A percentile compares a stretch with the other conserved stretches of the same genome.
phyloP scores from a whole-genome alignment of 2,888 invertebrate genomes.

The Agelastica alni region DNA sequence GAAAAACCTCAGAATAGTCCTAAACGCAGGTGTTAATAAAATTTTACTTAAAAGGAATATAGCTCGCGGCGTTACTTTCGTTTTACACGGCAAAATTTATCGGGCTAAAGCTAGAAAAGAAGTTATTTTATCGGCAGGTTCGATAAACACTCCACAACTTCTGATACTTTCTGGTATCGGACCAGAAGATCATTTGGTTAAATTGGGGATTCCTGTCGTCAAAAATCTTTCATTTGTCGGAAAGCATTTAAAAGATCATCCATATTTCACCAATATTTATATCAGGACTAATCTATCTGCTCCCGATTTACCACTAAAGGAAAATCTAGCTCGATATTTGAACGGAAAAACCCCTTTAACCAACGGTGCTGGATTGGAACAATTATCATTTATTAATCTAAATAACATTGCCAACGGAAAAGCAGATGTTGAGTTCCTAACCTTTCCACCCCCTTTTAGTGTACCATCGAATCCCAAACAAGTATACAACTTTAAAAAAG shows the following conservation, averaged over 20 bases:
- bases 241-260: constrained; percentile 79
- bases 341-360: constrained; percentile 12
- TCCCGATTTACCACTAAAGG: constrained; percentile 1
- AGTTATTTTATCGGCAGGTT: constrained; percentile 78
- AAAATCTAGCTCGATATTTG: constrained; percentile 13
- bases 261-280: constrained; percentile 8
- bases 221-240: constrained; percentile 73
- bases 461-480: background rate
- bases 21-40: constrained; percentile 54
- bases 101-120: constrained; percentile 68
- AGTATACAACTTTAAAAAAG: constrained; percentile 8
- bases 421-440: constrained; percentile 39
- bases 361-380: constrained; percentile 9
- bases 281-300: constrained; percentile 11
- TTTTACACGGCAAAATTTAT: constrained; percentile 40
- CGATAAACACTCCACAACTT: constrained; percentile 83
- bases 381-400: constrained; percentile 14
- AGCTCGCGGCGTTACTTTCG: constrained; percentile 22
- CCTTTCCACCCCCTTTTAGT: constrained; percentile 57
- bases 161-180: constrained; percentile 85
- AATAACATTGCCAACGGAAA: constrained; percentile 26
- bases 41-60: constrained; percentile 10
- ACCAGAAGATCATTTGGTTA: constrained; percentile 64
- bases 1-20: constrained; percentile 57
- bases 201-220: constrained; percentile 65